Evolutionary conservation across 2,888 invertebrate genomes (phyloP).

Genomic region (Venustoraphidia nigricollis): DNA sequence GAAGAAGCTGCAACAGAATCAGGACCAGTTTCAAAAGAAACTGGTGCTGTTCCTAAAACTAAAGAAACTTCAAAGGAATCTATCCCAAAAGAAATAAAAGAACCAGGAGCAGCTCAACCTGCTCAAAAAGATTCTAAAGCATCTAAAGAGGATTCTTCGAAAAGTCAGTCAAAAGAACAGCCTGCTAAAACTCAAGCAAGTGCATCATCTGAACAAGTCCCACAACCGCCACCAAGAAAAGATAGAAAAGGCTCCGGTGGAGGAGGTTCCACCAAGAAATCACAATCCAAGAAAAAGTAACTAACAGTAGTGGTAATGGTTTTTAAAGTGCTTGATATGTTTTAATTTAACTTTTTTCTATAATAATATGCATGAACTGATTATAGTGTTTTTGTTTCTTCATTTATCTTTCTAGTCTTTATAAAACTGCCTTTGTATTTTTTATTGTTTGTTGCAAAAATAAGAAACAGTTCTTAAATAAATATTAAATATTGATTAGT

Average conservation of each 20-base stretch:
- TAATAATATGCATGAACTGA: no score
- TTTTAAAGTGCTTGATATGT: no score
- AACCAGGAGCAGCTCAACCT: background rate
- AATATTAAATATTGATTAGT: no score
- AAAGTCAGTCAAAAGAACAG: background rate
- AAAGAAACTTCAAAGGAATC: background rate
- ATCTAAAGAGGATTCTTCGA: background rate
- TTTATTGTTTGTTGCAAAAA: no score
- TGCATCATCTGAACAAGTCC: conserved; percentile 16
- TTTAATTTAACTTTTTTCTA: no score
- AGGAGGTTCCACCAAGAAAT: background rate
- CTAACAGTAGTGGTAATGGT: no score
- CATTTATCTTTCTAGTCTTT: no score
- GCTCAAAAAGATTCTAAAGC: background rate
- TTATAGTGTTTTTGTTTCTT: no score
- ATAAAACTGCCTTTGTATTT: no score
- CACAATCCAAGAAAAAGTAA: background rate
- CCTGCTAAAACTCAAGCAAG: conserved; percentile 16
- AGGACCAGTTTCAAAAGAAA: conserved; percentile 2
- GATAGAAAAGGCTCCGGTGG: conserved; percentile 12
- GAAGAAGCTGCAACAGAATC: conserved; percentile 28
- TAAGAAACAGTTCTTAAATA: no score
- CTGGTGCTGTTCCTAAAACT: conserved; percentile 1
- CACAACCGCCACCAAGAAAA: conserved; percentile 25
- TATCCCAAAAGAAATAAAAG: conserved; percentile 1